These are phyloP conservation scores for Megastigmus dorsalis DNA, from an alignment of 2,888 invertebrate genomes.

Conservation along the genomic window DNA sequence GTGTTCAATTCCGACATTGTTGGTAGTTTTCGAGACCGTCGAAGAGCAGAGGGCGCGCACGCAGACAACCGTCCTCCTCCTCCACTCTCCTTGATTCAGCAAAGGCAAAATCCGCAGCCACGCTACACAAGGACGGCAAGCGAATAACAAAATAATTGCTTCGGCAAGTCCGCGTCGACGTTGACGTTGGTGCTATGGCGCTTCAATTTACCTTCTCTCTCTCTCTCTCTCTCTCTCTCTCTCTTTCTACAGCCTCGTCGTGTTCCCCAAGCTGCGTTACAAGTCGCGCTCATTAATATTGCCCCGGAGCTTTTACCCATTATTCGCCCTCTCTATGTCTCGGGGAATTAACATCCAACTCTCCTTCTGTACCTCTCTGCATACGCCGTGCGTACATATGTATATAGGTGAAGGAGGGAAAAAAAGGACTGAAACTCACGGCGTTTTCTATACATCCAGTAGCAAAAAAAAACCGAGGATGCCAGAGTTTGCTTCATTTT, in stretches of 20 bases:
- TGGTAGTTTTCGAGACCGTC: too few species aligned
- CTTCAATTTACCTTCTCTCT: constrained; percentile 10
- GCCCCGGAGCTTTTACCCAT: constrained; percentile 32
- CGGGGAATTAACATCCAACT: constrained; percentile 26
- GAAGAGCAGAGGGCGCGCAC: too few species aligned
- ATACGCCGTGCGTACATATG: neutral
- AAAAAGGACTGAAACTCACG: neutral
- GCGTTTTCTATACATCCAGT: constrained; percentile 12
- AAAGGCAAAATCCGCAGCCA: too few species aligned
- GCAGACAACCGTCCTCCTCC: too few species aligned
- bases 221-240: neutral
- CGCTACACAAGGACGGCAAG: neutral
- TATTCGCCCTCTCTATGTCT: constrained; percentile 3
- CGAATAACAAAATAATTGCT: constrained; percentile 14
- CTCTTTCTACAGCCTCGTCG: neutral
- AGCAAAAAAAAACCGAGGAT: too few species aligned
- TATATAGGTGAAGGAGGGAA: neutral
- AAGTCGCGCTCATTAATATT: constrained; percentile 36
- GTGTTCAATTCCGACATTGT: too few species aligned
- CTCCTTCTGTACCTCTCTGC: neutral
- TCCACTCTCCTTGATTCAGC: neutral
- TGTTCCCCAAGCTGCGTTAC: constrained; percentile 28
- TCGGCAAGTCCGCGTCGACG: neutral
- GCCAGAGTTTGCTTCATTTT: too few species aligned
- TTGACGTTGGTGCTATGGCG: neutral